phyloP scores from a whole-genome alignment of 1,140 invertebrate genomes.

The Mycetomoellerius zeteki region DNA sequence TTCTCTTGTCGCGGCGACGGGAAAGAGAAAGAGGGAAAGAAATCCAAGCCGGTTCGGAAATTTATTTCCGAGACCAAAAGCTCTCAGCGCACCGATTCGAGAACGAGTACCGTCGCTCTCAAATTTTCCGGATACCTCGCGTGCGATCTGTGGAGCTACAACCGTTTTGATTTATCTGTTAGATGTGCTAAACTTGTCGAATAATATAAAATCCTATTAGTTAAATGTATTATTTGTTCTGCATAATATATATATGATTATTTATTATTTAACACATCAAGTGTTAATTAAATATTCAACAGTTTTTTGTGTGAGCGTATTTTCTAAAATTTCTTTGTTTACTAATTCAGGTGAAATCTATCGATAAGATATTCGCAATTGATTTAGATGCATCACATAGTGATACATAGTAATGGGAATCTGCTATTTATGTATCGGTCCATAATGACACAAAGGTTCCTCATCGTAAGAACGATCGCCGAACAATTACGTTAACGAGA shows the following conservation, averaged over 20 bases:
- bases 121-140: constrained; percentile 64
- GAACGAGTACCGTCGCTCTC: constrained; percentile 64
- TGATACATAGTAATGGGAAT: constrained; percentile 49
- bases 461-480: constrained; percentile 55
- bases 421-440: constrained; percentile 38
- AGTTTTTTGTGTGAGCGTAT: neutral
- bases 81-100: constrained; percentile 72
- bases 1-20: constrained; percentile 77
- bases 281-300: neutral
- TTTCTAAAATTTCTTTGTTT: neutral
- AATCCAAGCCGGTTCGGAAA: constrained; percentile 75
- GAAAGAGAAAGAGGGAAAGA: constrained; percentile 59
- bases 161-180: constrained; percentile 51
- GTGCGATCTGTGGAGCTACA: constrained; percentile 33
- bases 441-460: constrained; percentile 34
- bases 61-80: constrained; percentile 77
- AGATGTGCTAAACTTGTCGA: constrained; percentile 13
- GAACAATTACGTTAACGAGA: constrained; percentile 65
- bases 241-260: too few relatives aligned
- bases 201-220: constrained; percentile 25
- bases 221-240: constrained; percentile 5
- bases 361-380: constrained; percentile 33
- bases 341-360: neutral
- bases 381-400: constrained; percentile 18
- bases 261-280: neutral